These are phyloP conservation scores for Wasmannia auropunctata DNA, from an alignment of 1,140 invertebrate genomes.

Conservation along the genomic window DNA sequence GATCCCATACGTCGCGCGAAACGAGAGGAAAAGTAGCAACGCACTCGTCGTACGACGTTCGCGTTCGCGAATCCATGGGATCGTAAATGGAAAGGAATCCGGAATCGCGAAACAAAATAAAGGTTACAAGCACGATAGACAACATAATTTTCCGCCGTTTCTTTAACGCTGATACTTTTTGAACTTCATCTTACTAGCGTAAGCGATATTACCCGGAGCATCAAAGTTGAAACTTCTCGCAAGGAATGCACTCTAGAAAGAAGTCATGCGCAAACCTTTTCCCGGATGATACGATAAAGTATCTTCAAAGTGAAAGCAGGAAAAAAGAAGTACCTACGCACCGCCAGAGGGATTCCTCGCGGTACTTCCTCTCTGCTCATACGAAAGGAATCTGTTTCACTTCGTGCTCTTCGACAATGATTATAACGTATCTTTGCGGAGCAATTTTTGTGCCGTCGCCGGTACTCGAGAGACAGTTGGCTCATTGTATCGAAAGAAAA, in stretches of 20 bases:
- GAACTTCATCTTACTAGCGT: neutral
- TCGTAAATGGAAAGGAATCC: neutral
- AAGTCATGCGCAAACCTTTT: constrained; percentile 49
- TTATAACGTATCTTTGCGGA: constrained; percentile 37
- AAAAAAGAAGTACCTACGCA: neutral
- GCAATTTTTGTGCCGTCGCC: constrained; percentile 29
- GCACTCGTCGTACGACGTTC: neutral
- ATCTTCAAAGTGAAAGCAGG: constrained; percentile 51
- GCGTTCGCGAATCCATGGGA: neutral
- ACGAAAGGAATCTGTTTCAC: constrained; percentile 29
- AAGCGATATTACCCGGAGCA: constrained; percentile 41
- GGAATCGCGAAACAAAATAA: neutral
- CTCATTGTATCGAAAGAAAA: neutral
- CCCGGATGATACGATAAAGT: constrained; percentile 47
- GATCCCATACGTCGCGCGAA: constrained; percentile 34
- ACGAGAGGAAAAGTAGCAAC: constrained; percentile 19
- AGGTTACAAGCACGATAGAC: neutral
- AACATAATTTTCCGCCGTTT: constrained; percentile 19
- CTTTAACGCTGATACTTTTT: constrained; percentile 25
- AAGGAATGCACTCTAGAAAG: constrained; percentile 39
- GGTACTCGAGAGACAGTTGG: neutral
- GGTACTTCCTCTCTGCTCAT: constrained; percentile 10
- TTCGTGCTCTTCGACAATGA: constrained; percentile 29
- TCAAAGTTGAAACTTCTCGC: constrained; percentile 54
- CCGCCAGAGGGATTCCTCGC: constrained; percentile 18